These are phyloP conservation scores for Hyles vespertilio DNA, from an alignment of 1,140 invertebrate species.

Conservation along the genomic window DNA sequence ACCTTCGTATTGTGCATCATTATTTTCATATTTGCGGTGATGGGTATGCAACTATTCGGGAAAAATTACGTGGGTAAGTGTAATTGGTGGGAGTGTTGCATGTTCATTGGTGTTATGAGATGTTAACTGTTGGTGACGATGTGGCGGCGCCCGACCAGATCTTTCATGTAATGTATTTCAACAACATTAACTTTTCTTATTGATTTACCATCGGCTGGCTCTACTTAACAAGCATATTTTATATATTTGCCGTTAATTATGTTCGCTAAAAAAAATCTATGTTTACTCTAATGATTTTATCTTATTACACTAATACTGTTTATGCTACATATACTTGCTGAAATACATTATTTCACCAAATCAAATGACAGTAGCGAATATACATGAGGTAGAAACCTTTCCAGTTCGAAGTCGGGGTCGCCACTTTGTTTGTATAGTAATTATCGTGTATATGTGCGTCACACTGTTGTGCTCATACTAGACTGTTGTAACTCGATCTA, in stretches of 20 bases:
- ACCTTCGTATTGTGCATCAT: constrained; percentile 97
- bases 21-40: constrained; percentile 98
- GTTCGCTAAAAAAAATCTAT: too few relatives aligned
- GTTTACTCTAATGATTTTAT: neutral
- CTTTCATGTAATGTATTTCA: constrained; percentile 48
- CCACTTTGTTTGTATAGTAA: constrained; percentile 55
- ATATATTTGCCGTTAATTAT: too few relatives aligned
- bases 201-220: too few relatives aligned
- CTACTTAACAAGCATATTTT: too few relatives aligned
- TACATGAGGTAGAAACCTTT: neutral
- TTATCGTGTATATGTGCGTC: constrained; percentile 72
- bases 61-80: constrained; percentile 90
- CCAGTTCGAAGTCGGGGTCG: constrained; percentile 30
- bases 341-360: constrained; percentile 26
- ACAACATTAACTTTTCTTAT: constrained; percentile 9
- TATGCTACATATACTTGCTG: constrained; percentile 9
- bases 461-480: constrained; percentile 70
- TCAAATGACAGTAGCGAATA: neutral
- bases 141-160: constrained; percentile 24
- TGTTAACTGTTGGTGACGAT: constrained; percentile 31
- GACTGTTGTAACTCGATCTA: constrained; percentile 56
- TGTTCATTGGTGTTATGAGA: constrained; percentile 70
- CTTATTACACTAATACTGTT: neutral
- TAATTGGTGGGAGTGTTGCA: constrained; percentile 73
- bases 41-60: constrained; percentile 98